Conservation (phyloP, 2,888 invertebrate species). For the Atethmia centrago region DNA sequence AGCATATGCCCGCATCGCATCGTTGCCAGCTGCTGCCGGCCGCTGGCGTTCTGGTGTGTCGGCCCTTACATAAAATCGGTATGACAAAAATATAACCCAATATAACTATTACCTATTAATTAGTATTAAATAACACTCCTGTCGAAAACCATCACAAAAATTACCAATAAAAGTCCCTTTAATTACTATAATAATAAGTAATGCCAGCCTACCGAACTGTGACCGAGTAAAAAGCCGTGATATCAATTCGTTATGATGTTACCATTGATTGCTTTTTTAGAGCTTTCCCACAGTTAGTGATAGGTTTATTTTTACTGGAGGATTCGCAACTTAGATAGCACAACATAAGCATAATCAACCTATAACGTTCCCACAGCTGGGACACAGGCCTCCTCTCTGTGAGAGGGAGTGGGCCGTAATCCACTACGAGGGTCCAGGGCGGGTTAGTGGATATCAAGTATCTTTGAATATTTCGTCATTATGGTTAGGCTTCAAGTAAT, state of each 20-base stretch:
- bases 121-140: not conserved
- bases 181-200: not conserved
- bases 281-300: constrained; percentile 32
- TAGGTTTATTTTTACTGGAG: constrained; percentile 12
- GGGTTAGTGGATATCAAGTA: not conserved
- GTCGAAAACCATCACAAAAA: not conserved
- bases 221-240: not conserved
- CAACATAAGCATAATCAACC: not conserved
- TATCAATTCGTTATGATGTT: constrained; percentile 28
- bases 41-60: too few relatives aligned
- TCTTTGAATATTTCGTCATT: not conserved
- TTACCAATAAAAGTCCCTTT: not conserved
- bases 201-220: not conserved
- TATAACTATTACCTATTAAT: too few relatives aligned
- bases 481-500: not conserved
- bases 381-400: not conserved
- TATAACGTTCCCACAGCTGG: not conserved
- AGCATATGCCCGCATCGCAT: too few relatives aligned
- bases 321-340: not conserved
- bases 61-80: too few relatives aligned
- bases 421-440: not conserved
- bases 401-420: not conserved
- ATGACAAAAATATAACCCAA: too few relatives aligned
- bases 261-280: not conserved
- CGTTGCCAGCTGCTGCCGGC: too few relatives aligned